Evolutionary conservation across 2,113 vertebrate species (phyloP).

Genomic region (Nanorana parkeri): DNA sequence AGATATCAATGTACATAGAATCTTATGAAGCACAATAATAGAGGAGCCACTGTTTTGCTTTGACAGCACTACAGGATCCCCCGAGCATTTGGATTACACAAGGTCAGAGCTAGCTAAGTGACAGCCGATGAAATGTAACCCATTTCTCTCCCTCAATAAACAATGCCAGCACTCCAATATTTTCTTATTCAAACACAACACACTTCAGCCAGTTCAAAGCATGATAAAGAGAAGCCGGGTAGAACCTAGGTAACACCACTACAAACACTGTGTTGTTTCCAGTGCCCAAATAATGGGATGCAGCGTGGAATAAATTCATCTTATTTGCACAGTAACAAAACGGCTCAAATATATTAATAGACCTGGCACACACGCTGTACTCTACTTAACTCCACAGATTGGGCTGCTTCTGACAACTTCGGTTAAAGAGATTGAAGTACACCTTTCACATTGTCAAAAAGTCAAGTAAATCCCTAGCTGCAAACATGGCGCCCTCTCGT

Average conservation of each 20-base stretch:
- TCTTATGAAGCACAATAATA: conserved; percentile 10
- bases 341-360: conserved; percentile 13
- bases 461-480: too few relatives aligned
- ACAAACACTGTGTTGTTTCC: conserved; percentile 8
- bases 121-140: conserved; percentile 9
- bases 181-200: neutral
- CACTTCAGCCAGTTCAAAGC: neutral
- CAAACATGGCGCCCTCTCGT: too few relatives aligned
- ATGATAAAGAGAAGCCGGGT: neutral
- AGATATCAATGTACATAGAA: neutral
- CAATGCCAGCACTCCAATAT: conserved; percentile 18
- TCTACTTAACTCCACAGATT: neutral
- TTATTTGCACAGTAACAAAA: conserved; percentile 39
- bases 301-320: conserved; percentile 10
- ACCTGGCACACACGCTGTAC: neutral
- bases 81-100: conserved; percentile 33
- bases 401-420: neutral
- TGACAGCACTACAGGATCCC: conserved; percentile 11
- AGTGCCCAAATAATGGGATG: neutral
- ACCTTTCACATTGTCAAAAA: too few relatives aligned
- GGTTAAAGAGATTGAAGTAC: neutral
- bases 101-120: conserved; percentile 31
- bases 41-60: neutral
- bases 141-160: conserved; percentile 26
- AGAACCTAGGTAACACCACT: conserved; percentile 19